Conservation (phyloP, 2,113 vertebrate genomes). For the Amazona guildingii region DNA sequence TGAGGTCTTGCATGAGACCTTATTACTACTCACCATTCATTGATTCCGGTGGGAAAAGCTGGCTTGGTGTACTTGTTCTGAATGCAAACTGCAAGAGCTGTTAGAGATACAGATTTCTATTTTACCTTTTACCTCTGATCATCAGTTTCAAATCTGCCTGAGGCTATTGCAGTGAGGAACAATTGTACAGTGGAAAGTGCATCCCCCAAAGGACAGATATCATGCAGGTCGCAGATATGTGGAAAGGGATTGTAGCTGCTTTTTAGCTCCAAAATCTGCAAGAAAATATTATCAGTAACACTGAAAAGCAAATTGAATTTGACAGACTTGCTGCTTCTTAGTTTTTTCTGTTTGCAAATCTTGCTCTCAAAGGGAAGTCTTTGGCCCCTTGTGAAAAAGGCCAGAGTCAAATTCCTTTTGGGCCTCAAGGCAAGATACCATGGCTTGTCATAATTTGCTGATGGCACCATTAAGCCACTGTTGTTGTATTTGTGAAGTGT, state of each 20-base stretch:
- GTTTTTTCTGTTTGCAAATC: not conserved
- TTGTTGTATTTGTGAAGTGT: not conserved
- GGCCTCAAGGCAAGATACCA: not conserved
- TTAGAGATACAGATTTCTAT: not conserved
- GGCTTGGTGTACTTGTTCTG: not conserved
- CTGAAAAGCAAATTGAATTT: not conserved
- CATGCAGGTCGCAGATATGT: not conserved
- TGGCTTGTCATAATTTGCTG: not conserved
- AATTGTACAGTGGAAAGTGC: not conserved
- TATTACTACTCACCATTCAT: not conserved
- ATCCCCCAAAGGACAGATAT: not conserved
- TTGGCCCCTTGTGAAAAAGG: not conserved
- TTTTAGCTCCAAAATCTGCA: constrained; percentile 4
- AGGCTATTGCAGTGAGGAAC: not conserved
- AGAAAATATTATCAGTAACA: not conserved
- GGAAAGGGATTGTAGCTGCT: not conserved
- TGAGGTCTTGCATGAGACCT: not conserved
- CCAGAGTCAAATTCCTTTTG: not conserved
- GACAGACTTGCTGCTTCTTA: not conserved
- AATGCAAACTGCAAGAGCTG: not conserved
- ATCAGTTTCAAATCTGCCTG: constrained; percentile 15
- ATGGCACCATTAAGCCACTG: not conserved
- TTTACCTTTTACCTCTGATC: not conserved
- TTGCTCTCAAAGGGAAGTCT: not conserved
- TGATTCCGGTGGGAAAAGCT: not conserved